phyloP scores from a whole-genome alignment of 1,140 invertebrate species.

The Anoplolepis gracilipes region DNA sequence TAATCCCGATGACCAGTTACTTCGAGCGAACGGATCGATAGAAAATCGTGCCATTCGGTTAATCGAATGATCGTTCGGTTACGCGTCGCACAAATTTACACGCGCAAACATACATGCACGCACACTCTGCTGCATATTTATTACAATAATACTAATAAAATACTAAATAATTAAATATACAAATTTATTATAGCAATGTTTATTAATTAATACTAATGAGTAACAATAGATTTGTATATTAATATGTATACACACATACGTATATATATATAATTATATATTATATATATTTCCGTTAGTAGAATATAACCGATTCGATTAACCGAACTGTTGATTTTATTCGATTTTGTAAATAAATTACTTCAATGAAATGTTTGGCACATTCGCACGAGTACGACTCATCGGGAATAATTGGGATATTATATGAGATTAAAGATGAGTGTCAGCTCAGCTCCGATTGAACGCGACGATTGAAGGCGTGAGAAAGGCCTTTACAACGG shows the following conservation, averaged over 20 bases:
- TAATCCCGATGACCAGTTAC: conserved; percentile 28
- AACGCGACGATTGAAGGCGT: neutral
- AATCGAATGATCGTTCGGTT: conserved; percentile 68
- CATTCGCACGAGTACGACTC: conserved; percentile 23
- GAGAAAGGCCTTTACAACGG: conserved; percentile 25
- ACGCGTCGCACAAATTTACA: conserved; percentile 40
- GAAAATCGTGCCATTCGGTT: conserved; percentile 51
- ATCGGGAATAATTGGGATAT: neutral
- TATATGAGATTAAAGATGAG: conserved; percentile 21
- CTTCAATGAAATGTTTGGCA: neutral
- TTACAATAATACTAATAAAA: conserved; percentile 65
- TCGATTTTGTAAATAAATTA: conserved; percentile 13
- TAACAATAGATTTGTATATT: conserved; percentile 70
- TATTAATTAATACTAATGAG: conserved; percentile 70
- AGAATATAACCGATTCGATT: conserved; percentile 60
- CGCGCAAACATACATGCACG: neutral
- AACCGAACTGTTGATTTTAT: conserved; percentile 50
- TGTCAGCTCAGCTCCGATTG: conserved; percentile 27
- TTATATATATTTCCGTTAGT: conserved; percentile 39
- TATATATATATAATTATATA: conserved; percentile 53
- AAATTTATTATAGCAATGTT: conserved; percentile 71
- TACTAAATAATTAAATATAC: conserved; percentile 65
- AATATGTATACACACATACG: conserved; percentile 58
- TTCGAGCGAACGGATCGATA: conserved; percentile 35
- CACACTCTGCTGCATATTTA: conserved; percentile 68